phyloP scores from a whole-genome alignment of 2,888 invertebrate species.

The Lycocerus yunnanus region DNA sequence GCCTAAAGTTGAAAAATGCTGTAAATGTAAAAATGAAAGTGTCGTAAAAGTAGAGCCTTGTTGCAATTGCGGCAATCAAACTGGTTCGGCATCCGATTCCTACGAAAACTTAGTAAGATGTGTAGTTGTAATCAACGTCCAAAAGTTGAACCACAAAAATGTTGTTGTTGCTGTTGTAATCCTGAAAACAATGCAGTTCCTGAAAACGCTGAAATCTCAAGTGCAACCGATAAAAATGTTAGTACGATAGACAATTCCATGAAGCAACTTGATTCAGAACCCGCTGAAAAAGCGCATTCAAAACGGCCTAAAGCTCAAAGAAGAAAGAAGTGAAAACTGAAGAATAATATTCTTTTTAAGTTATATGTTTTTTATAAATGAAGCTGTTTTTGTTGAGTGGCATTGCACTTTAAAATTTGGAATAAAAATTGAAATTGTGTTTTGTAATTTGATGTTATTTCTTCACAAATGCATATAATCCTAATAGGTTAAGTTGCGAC shows the following conservation, averaged over 20 bases:
- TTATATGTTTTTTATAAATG: background rate
- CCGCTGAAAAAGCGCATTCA: background rate
- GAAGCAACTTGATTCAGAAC: background rate
- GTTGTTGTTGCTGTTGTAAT: background rate
- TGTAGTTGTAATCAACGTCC: background rate
- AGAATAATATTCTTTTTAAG: background rate
- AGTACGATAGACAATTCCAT: background rate
- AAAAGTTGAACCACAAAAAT: background rate
- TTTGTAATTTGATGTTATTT: background rate
- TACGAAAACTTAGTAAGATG: background rate
- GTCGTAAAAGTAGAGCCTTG: background rate
- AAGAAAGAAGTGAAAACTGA: background rate
- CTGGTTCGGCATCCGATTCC: background rate
- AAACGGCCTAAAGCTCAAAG: background rate
- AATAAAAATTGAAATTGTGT: background rate
- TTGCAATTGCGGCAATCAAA: background rate
- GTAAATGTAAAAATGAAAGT: background rate
- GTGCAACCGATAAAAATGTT: background rate
- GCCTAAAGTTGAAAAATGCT: background rate
- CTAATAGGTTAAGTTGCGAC: too few relatives aligned
- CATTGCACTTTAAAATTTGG: background rate
- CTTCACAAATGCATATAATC: too few relatives aligned
- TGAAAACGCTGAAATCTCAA: background rate
- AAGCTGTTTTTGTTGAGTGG: background rate
- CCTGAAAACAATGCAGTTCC: background rate